phyloP scores from a whole-genome alignment of 2,113 vertebrate genomes.

The Lagopus leucura region DNA sequence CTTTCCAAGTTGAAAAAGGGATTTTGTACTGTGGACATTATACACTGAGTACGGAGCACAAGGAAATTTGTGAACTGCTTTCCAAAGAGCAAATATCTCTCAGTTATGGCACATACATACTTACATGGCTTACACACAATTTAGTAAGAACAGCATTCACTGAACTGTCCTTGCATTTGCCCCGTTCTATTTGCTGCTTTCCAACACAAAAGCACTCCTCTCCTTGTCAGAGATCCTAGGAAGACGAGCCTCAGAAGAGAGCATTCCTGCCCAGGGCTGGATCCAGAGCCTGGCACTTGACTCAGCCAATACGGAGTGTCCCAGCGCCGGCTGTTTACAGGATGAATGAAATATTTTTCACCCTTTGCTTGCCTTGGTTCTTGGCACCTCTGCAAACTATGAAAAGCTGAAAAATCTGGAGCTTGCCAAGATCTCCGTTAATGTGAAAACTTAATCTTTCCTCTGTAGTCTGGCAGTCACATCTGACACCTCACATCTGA shows the following conservation, averaged over 20 bases:
- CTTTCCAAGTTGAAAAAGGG: neutral
- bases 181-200: slow-evolving; percentile 40
- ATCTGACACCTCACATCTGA: neutral
- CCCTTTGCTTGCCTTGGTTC: slow-evolving; percentile 54
- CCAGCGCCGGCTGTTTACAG: slow-evolving; percentile 43
- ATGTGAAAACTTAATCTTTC: slow-evolving; percentile 9
- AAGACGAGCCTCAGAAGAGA: slow-evolving; percentile 38
- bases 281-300: slow-evolving; percentile 29
- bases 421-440: slow-evolving; percentile 31
- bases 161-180: slow-evolving; percentile 37
- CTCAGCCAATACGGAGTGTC: slow-evolving; percentile 9
- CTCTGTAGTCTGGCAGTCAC: slow-evolving; percentile 4
- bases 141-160: slow-evolving; percentile 9
- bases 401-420: slow-evolving; percentile 41
- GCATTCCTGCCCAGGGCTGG: slow-evolving; percentile 46
- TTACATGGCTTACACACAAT: neutral
- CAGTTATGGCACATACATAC: slow-evolving; percentile 5
- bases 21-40: neutral
- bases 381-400: slow-evolving; percentile 45
- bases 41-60: neutral
- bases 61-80: neutral
- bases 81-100: slow-evolving; percentile 15
- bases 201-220: slow-evolving; percentile 42
- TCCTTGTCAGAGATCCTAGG: slow-evolving; percentile 15
- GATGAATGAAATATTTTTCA: slow-evolving; percentile 50